Evolutionary conservation across 2,113 vertebrate species (phyloP), one percentile per base, ranked within the genome.

Genomic region (Polypterus senegalus): DNA sequence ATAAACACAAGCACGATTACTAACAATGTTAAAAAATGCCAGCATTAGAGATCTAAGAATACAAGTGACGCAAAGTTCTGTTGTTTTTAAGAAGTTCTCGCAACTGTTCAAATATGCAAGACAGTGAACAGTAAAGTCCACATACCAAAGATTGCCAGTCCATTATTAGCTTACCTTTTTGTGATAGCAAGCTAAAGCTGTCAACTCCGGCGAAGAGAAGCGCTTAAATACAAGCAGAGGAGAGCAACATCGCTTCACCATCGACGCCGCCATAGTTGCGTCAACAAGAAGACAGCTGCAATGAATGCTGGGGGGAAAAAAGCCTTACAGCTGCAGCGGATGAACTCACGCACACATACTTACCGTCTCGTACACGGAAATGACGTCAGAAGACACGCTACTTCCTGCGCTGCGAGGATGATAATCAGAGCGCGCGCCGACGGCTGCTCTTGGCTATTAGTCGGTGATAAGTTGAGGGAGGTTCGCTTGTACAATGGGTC

Each of bases 91-190:
- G 1, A 27, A 27, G 27, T 27, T 27, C 27, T 27, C 27, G 27
- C 27, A 27, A 27, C 27, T 27, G 27, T 27, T 27, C 27, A 1
- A 27, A 27, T 27, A 27, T 27, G 27, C 27, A 27, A 27, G 27
- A 27, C 27, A 2, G 27, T 1, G 27, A 27, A 27, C n/a, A n/a
- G n/a, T n/a, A n/a, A n/a, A n/a, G 1, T 27, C 27, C 27, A 27
- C 27, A 27, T 27, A 27, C 27, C 27, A 27, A 27, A 27, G 27
- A 27, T 27, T 27, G 27, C 27, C 27, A 27, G 2, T 27, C 27
- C 27, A 27, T 27, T 27, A 27, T 1, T 27, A 3, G 0, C 1
- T 71, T 76, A 85, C 84, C 74, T 85, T 86, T 71, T 79, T 66
- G 70, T 86, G 83, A 56, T 86, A 86, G 3, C 62, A 68, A 53